Base-by-base conservation (phyloP, 2,113 vertebrate species). In the Drymodes brunneopygia region DNA sequence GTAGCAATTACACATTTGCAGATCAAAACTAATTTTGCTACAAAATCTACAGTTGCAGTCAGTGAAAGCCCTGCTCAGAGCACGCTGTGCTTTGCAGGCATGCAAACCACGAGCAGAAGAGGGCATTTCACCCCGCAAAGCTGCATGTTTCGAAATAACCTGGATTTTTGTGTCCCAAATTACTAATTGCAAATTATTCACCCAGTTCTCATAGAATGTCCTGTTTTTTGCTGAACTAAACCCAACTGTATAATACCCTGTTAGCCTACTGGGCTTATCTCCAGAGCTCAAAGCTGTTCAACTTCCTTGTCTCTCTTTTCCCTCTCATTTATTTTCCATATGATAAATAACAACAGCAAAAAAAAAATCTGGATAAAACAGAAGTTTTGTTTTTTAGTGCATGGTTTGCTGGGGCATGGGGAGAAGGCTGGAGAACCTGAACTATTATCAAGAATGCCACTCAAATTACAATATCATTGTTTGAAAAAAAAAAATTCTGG, bases 181-280 rank as follows among this genome's bases (percentile, higher is more conserved):
- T 78, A 40, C 69, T 86, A 94, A 94, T 86, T 92, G 82, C 77
- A 84, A 92, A 88, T 93, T 90, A 88, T 84, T 92, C 94, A 94
- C 90, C 79, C 75, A 86, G 28, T 92, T 92, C 79, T 90, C 65
- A 61, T 71, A 81, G 75, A 74, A 86, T 45, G 72, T 75, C 86
- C 88, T 74, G 53, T 0, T 96, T 95, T 90, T 91, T 91, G 92
- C 88, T 95, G 94, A 94, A 88, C 73, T 85, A 92, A 94, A 95
- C 11, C 70, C 88, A 86, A 51, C 54, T 51, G 44, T 44, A 16
- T 74, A 94, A 94, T 58, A 86, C 42, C 86, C 92, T 94, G 70
- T 91, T 95, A 94, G 86, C 95, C 96, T 96, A 94, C 92, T 97
- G 92, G 94, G 94, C 95, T 96, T 81, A 73, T 77, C 79, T 96